Conservation (phyloP, 2,888 invertebrate genomes). For the Lingula anatina region DNA sequence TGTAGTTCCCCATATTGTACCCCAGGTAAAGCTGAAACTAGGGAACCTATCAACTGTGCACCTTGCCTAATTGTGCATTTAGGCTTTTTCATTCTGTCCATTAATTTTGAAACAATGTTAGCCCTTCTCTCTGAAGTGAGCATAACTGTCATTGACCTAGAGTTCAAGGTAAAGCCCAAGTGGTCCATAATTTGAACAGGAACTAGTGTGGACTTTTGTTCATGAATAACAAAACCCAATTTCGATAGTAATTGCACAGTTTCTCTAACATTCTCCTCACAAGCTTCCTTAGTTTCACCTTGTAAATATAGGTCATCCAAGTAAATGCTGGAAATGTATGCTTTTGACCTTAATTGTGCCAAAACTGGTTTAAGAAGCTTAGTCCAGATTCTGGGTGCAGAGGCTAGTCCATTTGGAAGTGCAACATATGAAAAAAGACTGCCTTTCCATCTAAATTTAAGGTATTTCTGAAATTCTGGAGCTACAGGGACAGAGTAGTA, state of each 20-base stretch:
- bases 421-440: constrained; percentile 8
- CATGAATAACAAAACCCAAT: constrained; percentile 9
- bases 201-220: constrained; percentile 10
- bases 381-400: constrained; percentile 14
- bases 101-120: constrained; percentile 3
- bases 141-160: constrained; percentile 10
- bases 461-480: constrained; percentile 7
- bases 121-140: constrained; percentile 6
- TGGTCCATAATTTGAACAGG: constrained; percentile 10
- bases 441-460: constrained; percentile 13
- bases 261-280: constrained; percentile 4
- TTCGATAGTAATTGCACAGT: constrained; percentile 1
- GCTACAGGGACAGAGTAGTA: constrained; percentile 11
- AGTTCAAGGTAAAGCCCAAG: constrained; percentile 13
- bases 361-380: constrained; percentile 15
- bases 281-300: constrained; percentile 1
- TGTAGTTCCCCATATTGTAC: constrained; percentile 12
- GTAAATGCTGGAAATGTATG: constrained; percentile 8
- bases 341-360: constrained; percentile 8
- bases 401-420: constrained; percentile 13
- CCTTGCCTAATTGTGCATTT: constrained; percentile 6
- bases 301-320: constrained; percentile 8
- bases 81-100: background rate
- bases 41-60: constrained; percentile 12
- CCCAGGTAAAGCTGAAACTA: constrained; percentile 13